phyloP scores from a whole-genome alignment of 2,888 invertebrate genomes.

The Escarpia spicata region DNA sequence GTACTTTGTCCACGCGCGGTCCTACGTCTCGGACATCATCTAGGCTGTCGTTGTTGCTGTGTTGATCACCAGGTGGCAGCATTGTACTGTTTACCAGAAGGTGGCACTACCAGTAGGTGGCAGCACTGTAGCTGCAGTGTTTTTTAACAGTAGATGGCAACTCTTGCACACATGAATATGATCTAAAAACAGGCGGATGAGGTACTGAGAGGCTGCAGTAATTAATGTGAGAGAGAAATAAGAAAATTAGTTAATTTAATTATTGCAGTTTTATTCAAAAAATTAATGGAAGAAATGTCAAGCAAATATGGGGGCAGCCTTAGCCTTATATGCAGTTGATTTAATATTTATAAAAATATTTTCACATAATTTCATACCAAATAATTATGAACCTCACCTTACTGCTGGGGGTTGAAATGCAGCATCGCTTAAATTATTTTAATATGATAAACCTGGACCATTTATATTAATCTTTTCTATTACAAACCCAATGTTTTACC shows the following conservation, averaged over 20 bases:
- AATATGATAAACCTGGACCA: neutral
- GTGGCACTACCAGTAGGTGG: neutral
- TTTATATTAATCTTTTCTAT: neutral
- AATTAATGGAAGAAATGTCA: neutral
- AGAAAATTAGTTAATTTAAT: neutral
- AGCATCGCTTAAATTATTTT: neutral
- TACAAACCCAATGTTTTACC: neutral
- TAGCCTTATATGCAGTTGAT: neutral
- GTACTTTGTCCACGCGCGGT: conserved; percentile 60
- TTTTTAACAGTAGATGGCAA: neutral
- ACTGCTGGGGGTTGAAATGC: neutral
- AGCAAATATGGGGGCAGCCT: neutral
- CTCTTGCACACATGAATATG: neutral
- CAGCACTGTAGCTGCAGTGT: neutral
- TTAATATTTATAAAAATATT: neutral
- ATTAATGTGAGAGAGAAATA: neutral
- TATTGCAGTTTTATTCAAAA: neutral
- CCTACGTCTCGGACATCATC: conserved; percentile 44
- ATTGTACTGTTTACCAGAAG: neutral
- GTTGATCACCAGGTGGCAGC: neutral
- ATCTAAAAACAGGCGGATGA: neutral
- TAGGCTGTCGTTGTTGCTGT: neutral
- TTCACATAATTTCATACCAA: neutral
- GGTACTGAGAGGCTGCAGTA: neutral
- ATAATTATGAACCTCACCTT: too few relatives aligned